Percentiles rank a stretch among this genome's conserved stretches.
Conservation (phyloP, 2,113 vertebrate species). For the Turdus rufiventris region DNA sequence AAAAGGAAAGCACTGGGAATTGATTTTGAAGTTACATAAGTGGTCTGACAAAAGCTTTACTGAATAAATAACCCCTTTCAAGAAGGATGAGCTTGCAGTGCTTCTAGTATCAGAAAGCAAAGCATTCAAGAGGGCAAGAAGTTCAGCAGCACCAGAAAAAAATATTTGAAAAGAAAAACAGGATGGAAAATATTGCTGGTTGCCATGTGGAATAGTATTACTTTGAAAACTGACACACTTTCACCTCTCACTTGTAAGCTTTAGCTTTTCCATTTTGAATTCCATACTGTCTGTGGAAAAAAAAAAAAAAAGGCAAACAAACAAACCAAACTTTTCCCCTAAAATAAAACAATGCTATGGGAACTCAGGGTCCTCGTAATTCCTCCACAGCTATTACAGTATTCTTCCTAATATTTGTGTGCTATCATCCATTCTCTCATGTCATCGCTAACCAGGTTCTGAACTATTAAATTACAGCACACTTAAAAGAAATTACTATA, state of each 20-base stretch:
- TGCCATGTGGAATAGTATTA: constrained; percentile 22
- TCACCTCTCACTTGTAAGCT: constrained; percentile 33
- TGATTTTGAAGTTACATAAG: constrained; percentile 27
- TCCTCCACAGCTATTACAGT: background rate
- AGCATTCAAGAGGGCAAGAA: background rate
- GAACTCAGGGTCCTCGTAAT: background rate
- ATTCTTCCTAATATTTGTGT: background rate
- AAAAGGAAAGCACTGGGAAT: background rate
- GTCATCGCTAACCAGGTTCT: background rate
- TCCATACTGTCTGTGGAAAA: background rate
- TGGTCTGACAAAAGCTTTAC: constrained; percentile 2
- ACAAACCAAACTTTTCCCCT: background rate
- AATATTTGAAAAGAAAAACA: constrained; percentile 34
- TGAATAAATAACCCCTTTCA: constrained; percentile 10
- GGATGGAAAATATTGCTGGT: constrained; percentile 14
- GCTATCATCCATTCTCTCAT: background rate
- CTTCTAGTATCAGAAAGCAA: background rate
- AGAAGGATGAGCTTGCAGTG: background rate
- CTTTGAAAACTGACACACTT: constrained; percentile 16
- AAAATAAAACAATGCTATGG: background rate
- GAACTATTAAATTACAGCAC: background rate
- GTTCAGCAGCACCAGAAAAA: constrained; percentile 27
- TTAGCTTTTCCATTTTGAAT: constrained; percentile 45
- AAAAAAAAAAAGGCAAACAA: background rate
- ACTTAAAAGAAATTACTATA: background rate